Evolutionary conservation across 2,797 vertebrate genomes (phyloP).

Genomic region (Diplodus sargus): DNA sequence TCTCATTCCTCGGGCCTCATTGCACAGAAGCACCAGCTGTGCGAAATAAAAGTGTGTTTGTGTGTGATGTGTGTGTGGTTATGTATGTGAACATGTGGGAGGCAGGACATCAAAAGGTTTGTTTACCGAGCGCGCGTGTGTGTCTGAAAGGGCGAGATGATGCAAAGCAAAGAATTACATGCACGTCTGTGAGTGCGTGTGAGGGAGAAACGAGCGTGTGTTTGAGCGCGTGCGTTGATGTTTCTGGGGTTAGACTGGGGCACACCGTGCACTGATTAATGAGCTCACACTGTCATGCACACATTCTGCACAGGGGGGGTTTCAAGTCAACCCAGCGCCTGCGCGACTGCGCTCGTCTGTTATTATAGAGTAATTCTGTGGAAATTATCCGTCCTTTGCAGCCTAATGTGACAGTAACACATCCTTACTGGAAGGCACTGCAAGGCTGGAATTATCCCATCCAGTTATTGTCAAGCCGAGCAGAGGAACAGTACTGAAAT

Average conservation of each 20-base stretch:
- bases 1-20: conserved; percentile 62
- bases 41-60: conserved; percentile 2
- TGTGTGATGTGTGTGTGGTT: conserved; percentile 5
- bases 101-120: conserved; percentile 40
- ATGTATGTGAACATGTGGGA: conserved; percentile 45
- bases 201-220: neutral
- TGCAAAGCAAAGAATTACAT: conserved; percentile 39
- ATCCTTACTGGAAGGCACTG: conserved; percentile 66
- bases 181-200: conserved; percentile 11
- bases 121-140: conserved; percentile 6
- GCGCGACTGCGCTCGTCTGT: conserved; percentile 62
- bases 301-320: conserved; percentile 48
- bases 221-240: conserved; percentile 18
- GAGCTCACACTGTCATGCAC: conserved; percentile 64
- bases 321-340: conserved; percentile 39
- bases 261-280: conserved; percentile 68
- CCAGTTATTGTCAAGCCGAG: conserved; percentile 74
- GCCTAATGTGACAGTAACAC: conserved; percentile 69
- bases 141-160: conserved; percentile 36
- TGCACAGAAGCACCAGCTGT: conserved; percentile 72
- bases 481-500: conserved; percentile 76
- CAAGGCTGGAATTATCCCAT: conserved; percentile 71
- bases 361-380: conserved; percentile 70
- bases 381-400: conserved; percentile 64
- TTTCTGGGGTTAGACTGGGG: conserved; percentile 37